Evolutionary conservation across 1,140 invertebrate genomes (phyloP).

Genomic region (Hyles vespertilio): DNA sequence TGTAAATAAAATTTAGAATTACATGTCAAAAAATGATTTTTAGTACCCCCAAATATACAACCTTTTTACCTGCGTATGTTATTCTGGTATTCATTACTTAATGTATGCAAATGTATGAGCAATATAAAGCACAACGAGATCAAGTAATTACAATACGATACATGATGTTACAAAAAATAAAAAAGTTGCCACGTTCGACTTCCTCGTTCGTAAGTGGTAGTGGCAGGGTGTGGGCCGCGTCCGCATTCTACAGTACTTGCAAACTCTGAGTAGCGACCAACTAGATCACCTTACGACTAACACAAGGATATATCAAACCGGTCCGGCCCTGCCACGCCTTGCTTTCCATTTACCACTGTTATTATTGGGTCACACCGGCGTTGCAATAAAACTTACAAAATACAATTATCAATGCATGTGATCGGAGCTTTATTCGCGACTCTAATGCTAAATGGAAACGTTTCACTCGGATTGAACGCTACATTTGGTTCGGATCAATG

Average conservation of each 20-base stretch:
- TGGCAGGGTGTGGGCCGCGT: conserved; percentile 50
- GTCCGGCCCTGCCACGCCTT: conserved; percentile 54
- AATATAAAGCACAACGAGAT: neutral
- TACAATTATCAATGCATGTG: conserved; percentile 4
- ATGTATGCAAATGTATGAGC: neutral
- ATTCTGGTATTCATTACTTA: neutral
- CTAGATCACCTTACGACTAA: conserved; percentile 65
- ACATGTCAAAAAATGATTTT: conserved; percentile 10
- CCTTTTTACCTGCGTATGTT: neutral
- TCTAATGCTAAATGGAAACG: neutral
- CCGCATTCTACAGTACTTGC: conserved; percentile 62
- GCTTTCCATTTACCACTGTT: conserved; percentile 54
- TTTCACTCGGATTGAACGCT: neutral
- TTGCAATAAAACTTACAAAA: conserved; percentile 20
- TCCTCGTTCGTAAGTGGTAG: conserved; percentile 46
- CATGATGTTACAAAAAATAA: conserved; percentile 17
- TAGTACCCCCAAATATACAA: neutral
- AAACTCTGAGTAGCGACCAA: conserved; percentile 37
- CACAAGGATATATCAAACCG: conserved; percentile 59
- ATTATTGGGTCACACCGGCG: conserved; percentile 28
- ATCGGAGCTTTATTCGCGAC: neutral
- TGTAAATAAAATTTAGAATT: conserved; percentile 67
- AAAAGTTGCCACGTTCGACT: conserved; percentile 41
- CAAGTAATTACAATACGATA: neutral
- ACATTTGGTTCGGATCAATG: too few species aligned